Evolutionary conservation across 2,797 vertebrate genomes (phyloP), one percentile per base, ranked within the genome.

Genomic region (Malurus leucopterus): DNA sequence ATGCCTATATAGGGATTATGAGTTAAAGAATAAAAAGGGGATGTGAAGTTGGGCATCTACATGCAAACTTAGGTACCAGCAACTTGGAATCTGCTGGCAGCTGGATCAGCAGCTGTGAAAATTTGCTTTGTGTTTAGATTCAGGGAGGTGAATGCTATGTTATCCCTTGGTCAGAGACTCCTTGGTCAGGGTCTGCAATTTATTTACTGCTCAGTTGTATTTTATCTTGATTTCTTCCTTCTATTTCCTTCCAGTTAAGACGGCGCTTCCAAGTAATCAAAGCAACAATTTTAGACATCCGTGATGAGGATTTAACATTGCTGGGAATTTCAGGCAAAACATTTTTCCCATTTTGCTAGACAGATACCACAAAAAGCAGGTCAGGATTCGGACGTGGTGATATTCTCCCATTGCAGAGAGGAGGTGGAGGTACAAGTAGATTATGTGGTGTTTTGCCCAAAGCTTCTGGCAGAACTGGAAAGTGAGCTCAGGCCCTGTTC

Each of bases 301-400:
- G 0, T 40, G 32, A 27, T 36, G 81, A 59, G 62, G n/a, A 40
- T 47, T 86, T 64, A 44, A 18, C 6, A 3, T 13, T 79, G 32
- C 29, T 82, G 23, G 30, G 23, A 30, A 26, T 43, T 54, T 44
- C n/a, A 41, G 41, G 16, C 34, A 71, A 58, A 74, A 46, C 23
- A 30, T 32, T 44, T 54, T 32, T 13, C 54, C 26, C 0, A 0
- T 15, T 9, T 68, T 73, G 23, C 34, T 51, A 3, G 17, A 20
- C 2, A 53, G 76, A 43, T 10, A n/a, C 4, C 2, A 2, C 29
- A 17, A 68, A 85, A 79, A 72, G 24, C 15, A 6, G 15, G 27
- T 38, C 23, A 15, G 43, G 19, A 64, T 68, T 71, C 57, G 29
- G 9, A 47, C 63, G 46, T 1, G 0, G 13, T 51, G 40, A 15